Percentiles rank a stretch among this genome's conserved stretches.
Conservation (phyloP, 2,888 invertebrate genomes). For the Cabera pusaria region DNA sequence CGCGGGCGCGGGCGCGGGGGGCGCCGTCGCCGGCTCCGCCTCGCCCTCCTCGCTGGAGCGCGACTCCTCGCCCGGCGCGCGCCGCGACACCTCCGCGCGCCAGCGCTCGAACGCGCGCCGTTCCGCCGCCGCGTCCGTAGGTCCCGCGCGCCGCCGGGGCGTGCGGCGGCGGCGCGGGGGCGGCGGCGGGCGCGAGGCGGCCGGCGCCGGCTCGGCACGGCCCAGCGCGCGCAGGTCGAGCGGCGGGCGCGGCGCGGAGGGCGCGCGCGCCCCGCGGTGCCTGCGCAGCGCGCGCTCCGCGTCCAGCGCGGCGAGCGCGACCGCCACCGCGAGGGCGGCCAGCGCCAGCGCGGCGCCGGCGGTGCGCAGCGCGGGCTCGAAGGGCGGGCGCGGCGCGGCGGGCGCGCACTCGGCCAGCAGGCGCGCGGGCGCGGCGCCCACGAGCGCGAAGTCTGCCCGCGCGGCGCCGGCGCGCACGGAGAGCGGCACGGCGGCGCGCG, state of each 20-base stretch:
- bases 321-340: conserved; percentile 60
- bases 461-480: conserved; percentile 77
- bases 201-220: conserved; percentile 28
- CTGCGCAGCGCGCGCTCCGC: conserved; percentile 47
- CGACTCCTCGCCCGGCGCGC: conserved; percentile 47
- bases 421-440: conserved; percentile 61
- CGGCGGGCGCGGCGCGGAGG: conserved; percentile 45
- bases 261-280: conserved; percentile 33
- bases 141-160: conserved; percentile 34
- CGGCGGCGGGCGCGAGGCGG: conserved; percentile 26
- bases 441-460: conserved; percentile 53
- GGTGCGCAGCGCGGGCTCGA: conserved; percentile 81
- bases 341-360: conserved; percentile 66
- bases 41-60: conserved; percentile 57
- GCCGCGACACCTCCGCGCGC: conserved; percentile 58
- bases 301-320: conserved; percentile 52
- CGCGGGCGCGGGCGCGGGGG: conserved; percentile 20
- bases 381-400: conserved; percentile 70
- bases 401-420: conserved; percentile 39
- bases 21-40: conserved; percentile 16
- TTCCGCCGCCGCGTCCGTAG: conserved; percentile 42
- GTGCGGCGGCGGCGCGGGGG: conserved; percentile 39
- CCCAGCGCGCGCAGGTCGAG: conserved; percentile 42
- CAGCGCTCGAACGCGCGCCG: conserved; percentile 55
- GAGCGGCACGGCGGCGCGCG: conserved; percentile 76